phyloP scores from a whole-genome alignment of 37 sponge, comb jelly and placozoan species.

The Chondrilla cf. caribensis region DNA sequence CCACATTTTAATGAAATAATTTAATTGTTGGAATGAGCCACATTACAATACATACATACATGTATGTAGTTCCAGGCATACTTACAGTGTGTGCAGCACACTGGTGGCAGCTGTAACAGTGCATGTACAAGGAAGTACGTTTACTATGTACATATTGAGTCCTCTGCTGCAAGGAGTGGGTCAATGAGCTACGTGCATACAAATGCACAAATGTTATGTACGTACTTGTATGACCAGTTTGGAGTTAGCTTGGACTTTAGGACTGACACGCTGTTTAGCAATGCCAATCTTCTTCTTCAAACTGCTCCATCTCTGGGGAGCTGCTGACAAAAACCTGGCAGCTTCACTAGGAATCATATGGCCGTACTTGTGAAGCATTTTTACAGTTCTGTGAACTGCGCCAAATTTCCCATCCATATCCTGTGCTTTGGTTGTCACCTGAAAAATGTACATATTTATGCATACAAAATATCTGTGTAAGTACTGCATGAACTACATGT shows the following conservation, averaged over 20 bases:
- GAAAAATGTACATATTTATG: background rate
- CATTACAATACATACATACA: too few relatives aligned
- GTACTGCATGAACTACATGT: too few relatives aligned
- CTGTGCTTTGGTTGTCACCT: constrained; percentile 60
- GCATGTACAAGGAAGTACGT: too few relatives aligned
- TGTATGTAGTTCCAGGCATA: too few relatives aligned
- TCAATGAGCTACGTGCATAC: too few relatives aligned
- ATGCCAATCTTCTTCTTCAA: constrained; percentile 83
- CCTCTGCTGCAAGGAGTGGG: too few relatives aligned
- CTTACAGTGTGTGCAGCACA: too few relatives aligned
- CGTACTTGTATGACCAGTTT: constrained; percentile 42
- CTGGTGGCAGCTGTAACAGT: too few relatives aligned
- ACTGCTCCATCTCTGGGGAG: constrained; percentile 85
- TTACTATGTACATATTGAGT: too few relatives aligned
- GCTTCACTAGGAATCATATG: constrained; percentile 38
- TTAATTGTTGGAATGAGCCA: too few relatives aligned
- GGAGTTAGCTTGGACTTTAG: constrained; percentile 72
- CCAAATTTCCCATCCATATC: constrained; percentile 83
- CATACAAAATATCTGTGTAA: background rate
- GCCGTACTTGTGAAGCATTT: constrained; percentile 51
- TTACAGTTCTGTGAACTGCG: constrained; percentile 62
- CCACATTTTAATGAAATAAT: too few relatives aligned
- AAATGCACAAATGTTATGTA: too few relatives aligned
- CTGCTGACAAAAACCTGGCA: constrained; percentile 51
- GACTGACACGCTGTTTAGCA: constrained; percentile 85